Conservation (phyloP, 2,797 vertebrate species). For the Brachymystax lenok region DNA sequence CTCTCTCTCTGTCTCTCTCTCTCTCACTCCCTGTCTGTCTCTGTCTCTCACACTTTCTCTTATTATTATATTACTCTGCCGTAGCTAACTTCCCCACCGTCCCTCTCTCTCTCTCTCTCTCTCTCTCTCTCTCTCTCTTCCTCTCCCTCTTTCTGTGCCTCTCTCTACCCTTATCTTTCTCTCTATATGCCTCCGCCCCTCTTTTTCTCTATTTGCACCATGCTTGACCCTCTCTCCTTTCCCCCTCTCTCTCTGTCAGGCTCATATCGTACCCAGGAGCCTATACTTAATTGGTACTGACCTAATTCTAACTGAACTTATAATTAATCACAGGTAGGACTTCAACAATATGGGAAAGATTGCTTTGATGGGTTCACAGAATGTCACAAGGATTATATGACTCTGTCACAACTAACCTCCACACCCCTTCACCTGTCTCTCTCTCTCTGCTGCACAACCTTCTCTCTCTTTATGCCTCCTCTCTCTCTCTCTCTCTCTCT, state of each 20-base stretch:
- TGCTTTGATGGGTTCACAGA: conserved; percentile 57
- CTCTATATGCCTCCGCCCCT: neutral
- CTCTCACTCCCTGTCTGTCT: neutral
- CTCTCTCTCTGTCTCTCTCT: neutral
- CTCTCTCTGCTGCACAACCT: conserved; percentile 15
- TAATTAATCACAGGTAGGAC: conserved; percentile 72
- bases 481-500: conserved; percentile 12
- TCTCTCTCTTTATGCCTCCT: conserved; percentile 21
- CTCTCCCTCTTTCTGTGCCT: neutral
- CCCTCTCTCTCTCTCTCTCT: conserved; percentile 30
- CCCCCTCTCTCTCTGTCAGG: conserved; percentile 55
- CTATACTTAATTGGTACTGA: conserved; percentile 78
- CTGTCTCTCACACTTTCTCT: conserved; percentile 33
- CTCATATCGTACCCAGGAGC: conserved; percentile 73
- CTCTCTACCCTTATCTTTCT: neutral
- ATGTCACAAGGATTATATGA: conserved; percentile 58
- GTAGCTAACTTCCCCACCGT: conserved; percentile 46
- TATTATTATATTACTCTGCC: conserved; percentile 56
- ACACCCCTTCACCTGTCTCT: conserved; percentile 7
- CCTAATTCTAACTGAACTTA: conserved; percentile 72
- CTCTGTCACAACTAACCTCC: conserved; percentile 64
- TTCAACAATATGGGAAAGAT: conserved; percentile 49
- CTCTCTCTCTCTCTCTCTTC: conserved; percentile 19
- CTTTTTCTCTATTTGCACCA: neutral
- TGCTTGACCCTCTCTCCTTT: conserved; percentile 22